Percentiles rank a stretch among this genome's conserved stretches.
Conservation (phyloP, 23 tunicate genomes). For the Ascidia mentula region DNA sequence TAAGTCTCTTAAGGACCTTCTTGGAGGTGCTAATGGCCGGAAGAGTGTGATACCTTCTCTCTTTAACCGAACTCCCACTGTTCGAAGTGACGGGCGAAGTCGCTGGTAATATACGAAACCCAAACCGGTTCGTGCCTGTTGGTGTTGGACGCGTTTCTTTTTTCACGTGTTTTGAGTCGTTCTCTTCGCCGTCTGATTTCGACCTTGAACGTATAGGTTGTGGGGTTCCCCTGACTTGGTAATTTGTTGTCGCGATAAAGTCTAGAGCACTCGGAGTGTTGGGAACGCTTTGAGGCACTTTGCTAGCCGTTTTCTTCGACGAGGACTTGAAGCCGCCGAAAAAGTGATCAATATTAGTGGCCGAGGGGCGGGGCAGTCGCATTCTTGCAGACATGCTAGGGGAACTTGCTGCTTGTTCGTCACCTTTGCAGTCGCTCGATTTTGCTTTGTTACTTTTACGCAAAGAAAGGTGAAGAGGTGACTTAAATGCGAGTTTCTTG, state of each 20-base stretch:
- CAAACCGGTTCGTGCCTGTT: not conserved
- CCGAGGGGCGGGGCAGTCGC: slow-evolving; percentile 27
- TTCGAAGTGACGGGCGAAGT: not conserved
- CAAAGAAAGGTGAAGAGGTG: not conserved
- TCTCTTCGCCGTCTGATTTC: not conserved
- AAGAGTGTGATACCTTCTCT: not conserved
- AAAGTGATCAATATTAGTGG: slow-evolving; percentile 27
- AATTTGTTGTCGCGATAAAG: too few relatives aligned
- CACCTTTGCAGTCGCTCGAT: not conserved
- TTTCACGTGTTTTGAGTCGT: not conserved
- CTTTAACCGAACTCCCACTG: too few relatives aligned
- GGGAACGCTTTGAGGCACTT: not conserved
- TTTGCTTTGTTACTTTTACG: not conserved
- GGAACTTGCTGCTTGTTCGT: not conserved
- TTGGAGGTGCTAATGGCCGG: not conserved
- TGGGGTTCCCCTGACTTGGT: not conserved
- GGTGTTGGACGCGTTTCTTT: not conserved
- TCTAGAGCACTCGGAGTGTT: not conserved
- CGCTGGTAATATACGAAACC: not conserved
- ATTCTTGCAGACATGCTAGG: not conserved
- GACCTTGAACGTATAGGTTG: not conserved
- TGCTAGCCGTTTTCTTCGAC: not conserved
- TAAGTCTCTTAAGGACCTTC: not conserved
- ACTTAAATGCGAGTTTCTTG: slow-evolving; percentile 5
- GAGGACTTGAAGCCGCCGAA: slow-evolving; percentile 1